These are phyloP conservation scores for Synchiropus splendidus DNA, from an alignment of 2,113 vertebrate species.

Conservation along the genomic window DNA sequence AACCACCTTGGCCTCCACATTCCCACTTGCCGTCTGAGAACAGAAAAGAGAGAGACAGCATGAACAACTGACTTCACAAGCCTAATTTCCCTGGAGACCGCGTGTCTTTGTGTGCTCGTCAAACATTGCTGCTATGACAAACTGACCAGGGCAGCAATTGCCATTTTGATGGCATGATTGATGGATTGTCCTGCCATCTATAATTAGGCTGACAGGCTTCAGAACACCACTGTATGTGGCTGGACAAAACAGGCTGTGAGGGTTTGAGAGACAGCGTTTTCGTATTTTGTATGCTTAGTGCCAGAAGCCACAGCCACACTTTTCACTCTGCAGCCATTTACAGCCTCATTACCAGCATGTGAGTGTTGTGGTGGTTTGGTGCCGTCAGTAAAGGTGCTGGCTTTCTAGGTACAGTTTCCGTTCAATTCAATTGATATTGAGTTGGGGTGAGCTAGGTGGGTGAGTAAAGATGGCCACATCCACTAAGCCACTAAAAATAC, in stretches of 20 bases:
- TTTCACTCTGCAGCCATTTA: too few species aligned
- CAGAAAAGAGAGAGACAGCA: conserved; percentile 10
- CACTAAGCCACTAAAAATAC: too few species aligned
- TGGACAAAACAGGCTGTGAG: conserved; percentile 5
- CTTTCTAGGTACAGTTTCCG: too few species aligned
- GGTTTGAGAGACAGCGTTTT: conserved; percentile 3
- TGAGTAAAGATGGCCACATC: too few species aligned
- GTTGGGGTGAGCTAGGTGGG: too few species aligned
- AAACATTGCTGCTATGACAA: conserved; percentile 27
- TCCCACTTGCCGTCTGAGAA: conserved; percentile 91
- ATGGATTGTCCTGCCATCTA: conserved; percentile 22
- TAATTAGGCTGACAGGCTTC: conserved; percentile 33
- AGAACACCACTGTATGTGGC: conserved; percentile 11
- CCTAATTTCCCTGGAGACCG: conserved; percentile 41
- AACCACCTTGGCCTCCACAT: conserved; percentile 97
- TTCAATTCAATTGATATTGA: too few species aligned
- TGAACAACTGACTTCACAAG: conserved; percentile 2
- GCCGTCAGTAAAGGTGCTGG: too few species aligned
- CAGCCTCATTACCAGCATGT: too few species aligned
- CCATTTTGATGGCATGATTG: conserved; percentile 33
- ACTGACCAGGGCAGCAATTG: conserved; percentile 12
- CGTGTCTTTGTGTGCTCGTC: conserved; percentile 23
- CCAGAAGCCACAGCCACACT: too few species aligned
- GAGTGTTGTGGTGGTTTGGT: too few species aligned
- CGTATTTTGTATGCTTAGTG: too few species aligned